A percentile compares a stretch with the other conserved stretches of the same genome.
Evolutionary conservation across 2,113 vertebrate genomes (phyloP).

Genomic region (Scortum barcoo): DNA sequence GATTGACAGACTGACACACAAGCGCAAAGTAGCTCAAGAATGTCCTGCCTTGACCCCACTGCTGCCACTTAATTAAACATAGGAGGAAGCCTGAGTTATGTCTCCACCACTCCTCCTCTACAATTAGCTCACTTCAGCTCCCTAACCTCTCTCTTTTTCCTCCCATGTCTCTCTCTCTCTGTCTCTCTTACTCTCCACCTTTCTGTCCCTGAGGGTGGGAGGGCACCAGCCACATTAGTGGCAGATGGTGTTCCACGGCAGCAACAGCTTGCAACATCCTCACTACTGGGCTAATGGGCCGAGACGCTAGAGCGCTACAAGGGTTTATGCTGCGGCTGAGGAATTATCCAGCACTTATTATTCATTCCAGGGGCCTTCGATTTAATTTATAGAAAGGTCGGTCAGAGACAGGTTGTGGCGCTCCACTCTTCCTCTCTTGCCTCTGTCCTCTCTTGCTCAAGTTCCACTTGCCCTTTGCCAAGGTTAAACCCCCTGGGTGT

Average conservation of each 20-base stretch:
- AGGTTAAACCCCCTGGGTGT: conserved; percentile 67
- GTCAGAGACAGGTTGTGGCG: conserved; percentile 44
- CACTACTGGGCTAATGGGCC: conserved; percentile 67
- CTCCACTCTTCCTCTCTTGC: conserved; percentile 14
- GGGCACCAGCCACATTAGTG: conserved; percentile 66
- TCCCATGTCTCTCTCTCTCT: conserved; percentile 1
- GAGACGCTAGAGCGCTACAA: conserved; percentile 46
- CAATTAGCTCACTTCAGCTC: conserved; percentile 27
- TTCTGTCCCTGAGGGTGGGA: conserved; percentile 46
- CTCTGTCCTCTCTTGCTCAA: conserved; percentile 3
- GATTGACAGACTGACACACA: conserved; percentile 1
- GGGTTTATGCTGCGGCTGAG: conserved; percentile 44
- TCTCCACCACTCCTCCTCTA: conserved; percentile 26
- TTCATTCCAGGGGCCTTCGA: conserved; percentile 54
- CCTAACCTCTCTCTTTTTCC: neutral
- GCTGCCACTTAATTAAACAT: conserved; percentile 68
- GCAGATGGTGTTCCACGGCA: conserved; percentile 75
- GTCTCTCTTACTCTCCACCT: conserved; percentile 31
- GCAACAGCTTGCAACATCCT: conserved; percentile 76
- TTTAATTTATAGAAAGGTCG: conserved; percentile 48
- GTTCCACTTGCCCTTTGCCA: conserved; percentile 63
- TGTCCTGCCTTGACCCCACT: conserved; percentile 48
- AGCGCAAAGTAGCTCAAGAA: conserved; percentile 13
- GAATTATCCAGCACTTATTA: conserved; percentile 63
- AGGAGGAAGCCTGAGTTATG: conserved; percentile 46